Evolutionary conservation across 1,140 invertebrate genomes (phyloP).

Genomic region (Lutraria rhynchaena): DNA sequence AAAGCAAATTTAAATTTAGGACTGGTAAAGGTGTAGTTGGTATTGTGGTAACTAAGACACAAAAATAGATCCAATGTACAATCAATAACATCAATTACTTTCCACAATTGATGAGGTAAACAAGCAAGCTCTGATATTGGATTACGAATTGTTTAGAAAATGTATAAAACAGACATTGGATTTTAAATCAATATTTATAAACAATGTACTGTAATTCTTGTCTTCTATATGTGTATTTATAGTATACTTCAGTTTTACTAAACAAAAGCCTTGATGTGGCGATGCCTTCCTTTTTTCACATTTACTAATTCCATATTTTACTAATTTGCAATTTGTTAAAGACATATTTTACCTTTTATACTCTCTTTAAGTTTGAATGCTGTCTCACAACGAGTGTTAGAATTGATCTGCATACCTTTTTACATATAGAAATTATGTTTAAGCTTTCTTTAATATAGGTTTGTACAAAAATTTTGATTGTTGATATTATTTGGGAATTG

Average conservation of each 20-base stretch:
- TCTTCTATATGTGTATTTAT: neutral
- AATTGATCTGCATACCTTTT: constrained; percentile 47
- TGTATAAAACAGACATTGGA: no score
- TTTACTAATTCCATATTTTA: constrained; percentile 63
- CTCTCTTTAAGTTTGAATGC: constrained; percentile 55
- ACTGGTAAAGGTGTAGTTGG: no score
- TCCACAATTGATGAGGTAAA: no score
- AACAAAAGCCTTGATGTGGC: constrained; percentile 27
- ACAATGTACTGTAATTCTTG: no score
- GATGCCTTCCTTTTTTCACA: constrained; percentile 44
- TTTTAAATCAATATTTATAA: no score
- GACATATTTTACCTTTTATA: constrained; percentile 55
- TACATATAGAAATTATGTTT: constrained; percentile 53
- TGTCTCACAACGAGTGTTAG: constrained; percentile 49
- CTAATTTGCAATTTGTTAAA: constrained; percentile 60
- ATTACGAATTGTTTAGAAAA: no score
- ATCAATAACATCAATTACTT: no score
- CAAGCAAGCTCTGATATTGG: no score
- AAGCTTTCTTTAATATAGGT: constrained; percentile 48
- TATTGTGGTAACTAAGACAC: no score
- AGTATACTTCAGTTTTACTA: neutral
- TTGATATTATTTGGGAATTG: constrained; percentile 48
- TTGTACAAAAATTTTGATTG: constrained; percentile 70
- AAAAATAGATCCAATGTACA: no score
- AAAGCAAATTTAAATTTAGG: no score